Evolutionary conservation across 2,797 vertebrate species (phyloP), one percentile per base, ranked within the genome.

Genomic region (Acanthopagrus latus): DNA sequence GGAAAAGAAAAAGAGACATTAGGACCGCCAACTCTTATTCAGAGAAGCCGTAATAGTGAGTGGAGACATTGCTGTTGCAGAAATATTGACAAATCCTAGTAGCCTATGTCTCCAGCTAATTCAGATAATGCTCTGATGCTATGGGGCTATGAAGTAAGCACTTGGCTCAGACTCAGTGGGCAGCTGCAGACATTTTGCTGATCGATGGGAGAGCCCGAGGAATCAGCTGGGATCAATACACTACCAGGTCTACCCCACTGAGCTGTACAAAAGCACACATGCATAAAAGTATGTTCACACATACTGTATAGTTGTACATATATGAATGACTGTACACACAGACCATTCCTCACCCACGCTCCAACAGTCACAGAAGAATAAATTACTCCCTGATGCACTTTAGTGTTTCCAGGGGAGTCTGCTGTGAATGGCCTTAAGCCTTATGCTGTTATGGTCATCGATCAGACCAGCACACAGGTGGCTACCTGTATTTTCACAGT

Each of bases 191-290:
- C 78, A 74, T 83, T 85, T 67, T 60, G 41, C 76, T 64, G 84
- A 93, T 91, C 82, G 70, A 91, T 91, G 74, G 64, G 67, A 64
- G 60, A 88, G 72, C 64, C 63, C 3, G 59, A 60, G 74, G 79
- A 65, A 83, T 91, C 73, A 59, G 78, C 80, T 60, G 21, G 21
- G 69, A 92, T 94, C 89, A 38, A 91, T 94, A 71, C 2, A 14
- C 76, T 11, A n/a, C 71, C 63, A 75, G 21, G 56, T 72, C 52
- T 12, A 7, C 71, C 79, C 77, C 13, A 43, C 81, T 72, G 83
- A 1, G 69, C 17, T 0, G 21, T 16, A 89, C 74, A 88, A 81
- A 78, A 38, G 54, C 63, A 57, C 57, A 63, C 71, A 70, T 27
- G 13, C 56, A 71, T 43, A n/a, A 62, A 68, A 64, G 65, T 57